Percentiles rank a stretch among this genome's conserved stretches.
Evolutionary conservation across 2,113 vertebrate genomes (phyloP).

Genomic region (Drymodes brunneopygia): DNA sequence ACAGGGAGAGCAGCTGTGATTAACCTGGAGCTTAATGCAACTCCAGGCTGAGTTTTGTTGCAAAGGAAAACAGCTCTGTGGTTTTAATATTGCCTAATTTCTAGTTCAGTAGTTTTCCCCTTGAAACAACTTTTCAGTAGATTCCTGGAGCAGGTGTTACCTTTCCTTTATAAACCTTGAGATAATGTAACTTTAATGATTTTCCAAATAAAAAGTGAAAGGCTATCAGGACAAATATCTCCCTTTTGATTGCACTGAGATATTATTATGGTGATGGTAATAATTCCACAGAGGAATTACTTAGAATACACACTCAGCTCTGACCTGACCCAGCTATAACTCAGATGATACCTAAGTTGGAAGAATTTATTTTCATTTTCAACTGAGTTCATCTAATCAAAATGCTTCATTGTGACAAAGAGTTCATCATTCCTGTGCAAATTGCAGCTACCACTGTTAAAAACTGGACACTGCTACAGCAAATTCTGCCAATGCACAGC

Average conservation of each 20-base stretch:
- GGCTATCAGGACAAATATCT: conserved; percentile 72
- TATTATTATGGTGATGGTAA: conserved; percentile 75
- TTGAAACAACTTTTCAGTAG: conserved; percentile 51
- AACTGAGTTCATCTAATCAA: conserved; percentile 74
- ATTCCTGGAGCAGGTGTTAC: conserved; percentile 21
- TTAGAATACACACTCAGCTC: conserved; percentile 63
- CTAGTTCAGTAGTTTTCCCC: conserved; percentile 22
- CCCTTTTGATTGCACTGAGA: conserved; percentile 72
- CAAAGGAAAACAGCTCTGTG: not conserved
- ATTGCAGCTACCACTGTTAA: conserved; percentile 23
- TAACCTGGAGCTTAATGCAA: not conserved
- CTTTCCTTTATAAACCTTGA: conserved; percentile 10
- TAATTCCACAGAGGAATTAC: conserved; percentile 77
- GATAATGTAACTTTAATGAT: conserved; percentile 65
- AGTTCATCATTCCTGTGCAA: conserved; percentile 68
- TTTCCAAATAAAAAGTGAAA: conserved; percentile 76
- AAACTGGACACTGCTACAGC: not conserved
- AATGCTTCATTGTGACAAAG: conserved; percentile 73
- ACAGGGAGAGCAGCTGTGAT: not conserved
- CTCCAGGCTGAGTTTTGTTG: not conserved
- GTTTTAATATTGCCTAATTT: conserved; percentile 15
- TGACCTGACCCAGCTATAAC: conserved; percentile 76
- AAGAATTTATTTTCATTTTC: conserved; percentile 82
- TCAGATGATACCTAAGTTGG: conserved; percentile 67
- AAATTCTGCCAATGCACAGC: not conserved